Conservation (phyloP, 2,888 invertebrate genomes). For the Byasa hedistus region DNA sequence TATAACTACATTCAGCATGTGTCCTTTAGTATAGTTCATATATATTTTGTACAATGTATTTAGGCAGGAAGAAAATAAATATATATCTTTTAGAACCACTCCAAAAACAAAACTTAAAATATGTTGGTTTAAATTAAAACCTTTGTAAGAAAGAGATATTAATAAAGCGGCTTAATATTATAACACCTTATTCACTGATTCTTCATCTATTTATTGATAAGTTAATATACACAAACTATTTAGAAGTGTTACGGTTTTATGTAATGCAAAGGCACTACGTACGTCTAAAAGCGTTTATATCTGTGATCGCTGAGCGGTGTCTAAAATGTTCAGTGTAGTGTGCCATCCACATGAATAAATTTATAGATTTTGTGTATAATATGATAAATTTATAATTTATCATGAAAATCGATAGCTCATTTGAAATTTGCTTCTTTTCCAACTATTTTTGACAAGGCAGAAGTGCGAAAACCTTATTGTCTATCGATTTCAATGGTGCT, state of each 20-base stretch:
- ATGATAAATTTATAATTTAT: background rate
- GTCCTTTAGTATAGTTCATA: no score
- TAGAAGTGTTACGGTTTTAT: background rate
- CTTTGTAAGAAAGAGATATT: no score
- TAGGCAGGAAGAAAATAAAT: background rate
- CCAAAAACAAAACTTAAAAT: no score
- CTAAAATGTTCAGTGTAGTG: slow-evolving; percentile 2
- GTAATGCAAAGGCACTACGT: background rate
- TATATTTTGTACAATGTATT: no score
- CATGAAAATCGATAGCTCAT: background rate
- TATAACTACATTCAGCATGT: background rate
- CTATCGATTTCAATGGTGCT: no score
- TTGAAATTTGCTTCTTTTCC: background rate
- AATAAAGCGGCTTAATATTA: no score
- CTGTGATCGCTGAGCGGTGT: slow-evolving; percentile 5
- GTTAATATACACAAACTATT: background rate
- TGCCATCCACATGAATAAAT: slow-evolving; percentile 1
- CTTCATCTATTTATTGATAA: background rate
- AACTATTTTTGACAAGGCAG: background rate
- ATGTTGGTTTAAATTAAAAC: no score
- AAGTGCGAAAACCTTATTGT: no score
- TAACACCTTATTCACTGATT: no score
- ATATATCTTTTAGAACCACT: background rate
- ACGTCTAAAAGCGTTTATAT: background rate
- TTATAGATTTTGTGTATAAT: background rate